These are phyloP conservation scores for Hylaea fasciaria DNA, from an alignment of 2,888 invertebrate genomes.

Conservation along the genomic window DNA sequence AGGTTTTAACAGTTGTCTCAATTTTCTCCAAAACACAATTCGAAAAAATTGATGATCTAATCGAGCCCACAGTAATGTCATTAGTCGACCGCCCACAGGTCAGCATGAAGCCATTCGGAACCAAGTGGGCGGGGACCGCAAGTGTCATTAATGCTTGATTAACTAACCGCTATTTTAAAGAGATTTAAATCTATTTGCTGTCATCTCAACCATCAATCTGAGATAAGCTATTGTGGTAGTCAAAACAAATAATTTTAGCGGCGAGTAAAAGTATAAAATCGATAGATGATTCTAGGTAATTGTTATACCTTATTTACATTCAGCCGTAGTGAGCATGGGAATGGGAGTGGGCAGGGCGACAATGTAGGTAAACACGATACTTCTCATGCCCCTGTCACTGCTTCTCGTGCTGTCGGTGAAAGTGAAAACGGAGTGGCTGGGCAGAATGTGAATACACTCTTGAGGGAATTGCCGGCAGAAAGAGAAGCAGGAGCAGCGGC, in stretches of 20 bases:
- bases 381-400: too few species aligned
- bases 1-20: conserved; percentile 11
- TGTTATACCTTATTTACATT: too few species aligned
- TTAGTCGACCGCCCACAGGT: conserved; percentile 26
- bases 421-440: too few species aligned
- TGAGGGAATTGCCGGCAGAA: too few species aligned
- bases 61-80: conserved; percentile 13
- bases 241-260: conserved; percentile 3
- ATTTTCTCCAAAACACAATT: conserved; percentile 11
- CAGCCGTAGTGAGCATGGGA: too few species aligned
- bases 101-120: conserved; percentile 1
- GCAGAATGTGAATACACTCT: too few species aligned
- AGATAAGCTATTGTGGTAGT: not conserved
- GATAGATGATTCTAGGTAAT: too few species aligned
- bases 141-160: conserved; percentile 6
- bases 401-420: too few species aligned
- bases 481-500: too few species aligned
- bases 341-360: too few species aligned
- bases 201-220: conserved; percentile 20
- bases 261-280: not conserved
- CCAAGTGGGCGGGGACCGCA: conserved; percentile 19
- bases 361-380: too few species aligned
- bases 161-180: conserved; percentile 26
- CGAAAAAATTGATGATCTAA: conserved; percentile 29
- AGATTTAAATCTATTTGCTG: conserved; percentile 22